Conservation (phyloP, 2,888 invertebrate species). For the Phymatocera aterrima region DNA sequence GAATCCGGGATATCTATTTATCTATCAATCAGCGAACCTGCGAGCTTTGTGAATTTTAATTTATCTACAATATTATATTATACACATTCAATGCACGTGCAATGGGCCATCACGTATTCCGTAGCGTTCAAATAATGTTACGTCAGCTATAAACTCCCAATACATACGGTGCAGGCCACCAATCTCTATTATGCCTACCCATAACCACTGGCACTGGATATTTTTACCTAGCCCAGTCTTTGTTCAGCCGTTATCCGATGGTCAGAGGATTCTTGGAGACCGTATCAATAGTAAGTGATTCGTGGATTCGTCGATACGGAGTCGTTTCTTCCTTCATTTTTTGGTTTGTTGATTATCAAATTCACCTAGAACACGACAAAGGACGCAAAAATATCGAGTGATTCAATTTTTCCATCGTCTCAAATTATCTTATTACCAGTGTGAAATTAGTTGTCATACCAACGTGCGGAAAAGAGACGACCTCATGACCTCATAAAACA, state of each 20-base stretch:
- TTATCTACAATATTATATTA: neutral
- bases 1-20: neutral
- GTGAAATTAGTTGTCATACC: too few species aligned
- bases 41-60: neutral
- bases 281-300: constrained; percentile 18
- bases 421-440: too few species aligned
- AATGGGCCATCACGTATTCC: constrained; percentile 30
- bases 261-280: constrained; percentile 22
- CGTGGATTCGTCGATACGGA: neutral
- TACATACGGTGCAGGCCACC: neutral
- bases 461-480: too few species aligned
- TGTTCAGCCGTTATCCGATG: constrained; percentile 2
- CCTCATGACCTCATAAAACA: too few species aligned
- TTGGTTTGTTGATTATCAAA: too few species aligned
- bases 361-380: too few species aligned
- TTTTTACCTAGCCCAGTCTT: constrained; percentile 17
- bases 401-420: too few species aligned
- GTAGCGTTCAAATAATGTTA: constrained; percentile 32
- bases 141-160: constrained; percentile 27
- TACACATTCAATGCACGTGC: constrained; percentile 41
- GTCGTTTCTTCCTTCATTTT: neutral
- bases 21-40: neutral
- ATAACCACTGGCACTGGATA: constrained; percentile 14
- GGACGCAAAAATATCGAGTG: too few species aligned
- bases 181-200: too few species aligned